Conservation (phyloP, 2,888 invertebrate species). For the Epistrophe eligans region DNA sequence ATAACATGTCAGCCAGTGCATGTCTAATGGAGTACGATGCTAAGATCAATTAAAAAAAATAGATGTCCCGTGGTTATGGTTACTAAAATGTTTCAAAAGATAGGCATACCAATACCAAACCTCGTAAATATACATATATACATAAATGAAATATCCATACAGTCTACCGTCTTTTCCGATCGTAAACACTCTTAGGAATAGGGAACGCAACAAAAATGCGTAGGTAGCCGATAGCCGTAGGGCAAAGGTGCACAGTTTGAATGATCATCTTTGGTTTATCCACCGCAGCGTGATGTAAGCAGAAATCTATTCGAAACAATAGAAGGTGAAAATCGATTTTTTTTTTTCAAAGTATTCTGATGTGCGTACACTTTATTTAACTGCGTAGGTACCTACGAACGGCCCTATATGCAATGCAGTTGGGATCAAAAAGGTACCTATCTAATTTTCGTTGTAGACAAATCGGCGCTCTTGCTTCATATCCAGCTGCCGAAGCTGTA, state of each 20-base stretch:
- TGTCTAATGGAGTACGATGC: slow-evolving; percentile 55
- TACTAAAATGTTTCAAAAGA: slow-evolving; percentile 54
- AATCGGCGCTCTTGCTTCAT: slow-evolving; percentile 73
- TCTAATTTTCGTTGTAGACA: slow-evolving; percentile 71
- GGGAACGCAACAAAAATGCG: slow-evolving; percentile 26
- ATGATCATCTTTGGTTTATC: slow-evolving; percentile 75
- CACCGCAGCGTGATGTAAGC: slow-evolving; percentile 74
- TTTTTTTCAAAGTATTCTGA: slow-evolving; percentile 47
- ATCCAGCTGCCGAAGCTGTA: slow-evolving; percentile 67
- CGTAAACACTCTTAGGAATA: slow-evolving; percentile 63
- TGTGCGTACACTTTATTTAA: slow-evolving; percentile 23
- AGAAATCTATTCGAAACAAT: slow-evolving; percentile 70
- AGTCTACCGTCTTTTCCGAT: slow-evolving; percentile 64
- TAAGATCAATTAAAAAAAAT: slow-evolving; percentile 34
- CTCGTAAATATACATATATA: slow-evolving; percentile 8
- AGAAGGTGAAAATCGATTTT: slow-evolving; percentile 71
- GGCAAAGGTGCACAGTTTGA: slow-evolving; percentile 72
- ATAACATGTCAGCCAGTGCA: slow-evolving; percentile 41
- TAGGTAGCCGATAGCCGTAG: slow-evolving; percentile 46
- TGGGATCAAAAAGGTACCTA: slow-evolving; percentile 66
- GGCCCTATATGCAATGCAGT: not conserved
- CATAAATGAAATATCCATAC: slow-evolving; percentile 31
- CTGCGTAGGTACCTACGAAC: slow-evolving; percentile 39
- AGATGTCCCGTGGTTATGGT: slow-evolving; percentile 62
- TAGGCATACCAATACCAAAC: slow-evolving; percentile 14